phyloP scores from a whole-genome alignment of 2,888 invertebrate genomes.

The Anticlea derivata region DNA sequence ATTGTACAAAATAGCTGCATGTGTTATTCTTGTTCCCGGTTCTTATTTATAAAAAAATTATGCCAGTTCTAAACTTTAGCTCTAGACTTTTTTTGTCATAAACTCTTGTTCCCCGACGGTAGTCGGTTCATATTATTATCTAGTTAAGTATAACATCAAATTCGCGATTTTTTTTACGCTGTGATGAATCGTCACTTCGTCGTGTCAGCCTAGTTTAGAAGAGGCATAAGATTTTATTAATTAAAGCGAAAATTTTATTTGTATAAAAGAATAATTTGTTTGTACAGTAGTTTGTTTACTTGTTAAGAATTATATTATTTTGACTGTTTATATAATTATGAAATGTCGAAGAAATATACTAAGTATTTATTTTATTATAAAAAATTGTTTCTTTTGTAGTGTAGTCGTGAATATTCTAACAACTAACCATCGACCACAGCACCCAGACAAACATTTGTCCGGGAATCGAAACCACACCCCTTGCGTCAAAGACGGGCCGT shows the following conservation, averaged over 20 bases:
- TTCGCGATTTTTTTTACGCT: too few relatives aligned
- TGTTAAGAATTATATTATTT: neutral
- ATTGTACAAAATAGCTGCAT: slow-evolving; percentile 12
- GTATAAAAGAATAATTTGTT: slow-evolving; percentile 13
- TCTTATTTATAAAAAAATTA: neutral
- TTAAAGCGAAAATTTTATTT: neutral
- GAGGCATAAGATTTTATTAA: neutral
- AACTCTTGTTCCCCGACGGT: too few relatives aligned
- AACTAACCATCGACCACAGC: too few relatives aligned
- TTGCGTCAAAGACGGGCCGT: too few relatives aligned
- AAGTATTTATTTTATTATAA: slow-evolving; percentile 8
- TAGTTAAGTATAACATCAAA: too few relatives aligned
- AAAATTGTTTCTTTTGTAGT: neutral
- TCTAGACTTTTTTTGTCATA: too few relatives aligned
- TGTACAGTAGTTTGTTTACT: neutral
- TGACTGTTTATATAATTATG: slow-evolving; percentile 15
- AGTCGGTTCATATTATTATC: too few relatives aligned
- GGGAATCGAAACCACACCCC: too few relatives aligned
- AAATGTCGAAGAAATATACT: slow-evolving; percentile 11
- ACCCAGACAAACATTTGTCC: too few relatives aligned
- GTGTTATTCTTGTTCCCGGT: neutral
- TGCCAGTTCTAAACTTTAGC: neutral
- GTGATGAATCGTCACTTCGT: too few relatives aligned
- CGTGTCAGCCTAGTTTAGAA: too few relatives aligned
- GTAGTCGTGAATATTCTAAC: too few relatives aligned